phyloP scores from a whole-genome alignment of 2,888 invertebrate species.

The Lasioglossum pauxillum region DNA sequence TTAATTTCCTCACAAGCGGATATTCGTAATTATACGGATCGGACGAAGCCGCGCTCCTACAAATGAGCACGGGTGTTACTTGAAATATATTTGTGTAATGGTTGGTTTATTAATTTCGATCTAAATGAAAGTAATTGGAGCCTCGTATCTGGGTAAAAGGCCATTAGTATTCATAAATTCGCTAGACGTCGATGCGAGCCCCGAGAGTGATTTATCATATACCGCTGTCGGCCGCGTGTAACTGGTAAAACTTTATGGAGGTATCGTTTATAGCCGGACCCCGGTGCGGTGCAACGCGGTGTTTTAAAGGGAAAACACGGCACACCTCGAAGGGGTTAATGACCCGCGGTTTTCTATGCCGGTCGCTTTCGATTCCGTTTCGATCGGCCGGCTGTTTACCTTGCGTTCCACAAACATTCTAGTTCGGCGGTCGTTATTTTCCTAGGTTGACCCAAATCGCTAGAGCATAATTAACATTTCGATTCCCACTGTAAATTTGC shows the following conservation, averaged over 20 bases:
- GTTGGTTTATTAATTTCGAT: slow-evolving; percentile 50
- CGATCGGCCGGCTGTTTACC: slow-evolving; percentile 53
- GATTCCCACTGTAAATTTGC: slow-evolving; percentile 66
- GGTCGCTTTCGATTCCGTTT: slow-evolving; percentile 44
- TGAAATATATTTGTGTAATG: slow-evolving; percentile 25
- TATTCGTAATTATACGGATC: slow-evolving; percentile 22
- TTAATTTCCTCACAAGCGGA: slow-evolving; percentile 27
- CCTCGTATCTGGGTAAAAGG: slow-evolving; percentile 35
- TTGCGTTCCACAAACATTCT: slow-evolving; percentile 57
- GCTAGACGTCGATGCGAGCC: background rate
- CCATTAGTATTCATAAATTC: slow-evolving; percentile 46
- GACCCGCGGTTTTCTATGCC: slow-evolving; percentile 36
- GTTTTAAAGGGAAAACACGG: slow-evolving; percentile 2
- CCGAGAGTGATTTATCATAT: slow-evolving; percentile 26
- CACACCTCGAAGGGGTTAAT: slow-evolving; percentile 20
- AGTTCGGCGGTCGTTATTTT: slow-evolving; percentile 48
- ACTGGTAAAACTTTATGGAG: background rate
- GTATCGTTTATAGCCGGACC: background rate
- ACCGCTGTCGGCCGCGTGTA: background rate
- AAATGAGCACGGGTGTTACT: slow-evolving; percentile 25
- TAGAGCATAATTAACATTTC: slow-evolving; percentile 70
- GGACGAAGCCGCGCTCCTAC: background rate
- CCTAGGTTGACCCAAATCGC: slow-evolving; percentile 60
- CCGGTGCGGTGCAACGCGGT: background rate
- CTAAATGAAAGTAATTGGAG: slow-evolving; percentile 44